Base-by-base conservation (phyloP, 2,113 vertebrate species). In the Microtus montanus region DNA sequence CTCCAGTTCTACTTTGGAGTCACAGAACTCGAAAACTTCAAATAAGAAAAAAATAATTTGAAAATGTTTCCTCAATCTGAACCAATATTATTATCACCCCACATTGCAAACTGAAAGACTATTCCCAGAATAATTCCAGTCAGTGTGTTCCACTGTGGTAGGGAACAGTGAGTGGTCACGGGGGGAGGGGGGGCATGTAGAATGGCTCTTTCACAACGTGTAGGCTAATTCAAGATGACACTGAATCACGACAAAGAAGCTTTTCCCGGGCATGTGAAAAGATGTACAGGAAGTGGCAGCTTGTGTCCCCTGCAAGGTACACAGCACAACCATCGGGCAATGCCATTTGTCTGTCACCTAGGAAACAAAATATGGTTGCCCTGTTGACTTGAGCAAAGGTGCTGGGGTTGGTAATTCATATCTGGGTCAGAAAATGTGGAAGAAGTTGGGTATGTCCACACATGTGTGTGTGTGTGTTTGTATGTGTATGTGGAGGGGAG, bases 201-300 rank as follows among this genome's bases (percentile, higher is more conserved):
- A 20, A 38, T 7, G 15, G 90, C 73, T 84, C 90, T 88, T 74
- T 82, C 70, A 83, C 68, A 52, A 0, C 1, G 87, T 73, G 61
- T 77, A 92, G 28, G 82, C 61, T 83, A 28, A 74, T 71, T 79
- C 9, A 5, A 87, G 89, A 84, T 64, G 94, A 95, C 70, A 1
- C 54, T 0, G 0, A 73, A 64, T 35, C 77, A 90, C 22, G 87
- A 86, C 84, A 84, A 35, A 90, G 52, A 86, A 83, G 95, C 2
- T 14, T 68, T 89, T 91, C 90, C 80, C 71, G 38, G 95, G 73
- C 19, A 79, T 26, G 5, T 14, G 52, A 79, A 77, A 89, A 91
- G 77, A 87, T 41, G 30, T 63, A 88, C 91, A 96, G 88, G 0
- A 92, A 89, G 82, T 92, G 96, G 96, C 71, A 90, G 90, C 85